phyloP scores from a whole-genome alignment of 2,113 vertebrate species.

The Xenopus tropicalis region DNA sequence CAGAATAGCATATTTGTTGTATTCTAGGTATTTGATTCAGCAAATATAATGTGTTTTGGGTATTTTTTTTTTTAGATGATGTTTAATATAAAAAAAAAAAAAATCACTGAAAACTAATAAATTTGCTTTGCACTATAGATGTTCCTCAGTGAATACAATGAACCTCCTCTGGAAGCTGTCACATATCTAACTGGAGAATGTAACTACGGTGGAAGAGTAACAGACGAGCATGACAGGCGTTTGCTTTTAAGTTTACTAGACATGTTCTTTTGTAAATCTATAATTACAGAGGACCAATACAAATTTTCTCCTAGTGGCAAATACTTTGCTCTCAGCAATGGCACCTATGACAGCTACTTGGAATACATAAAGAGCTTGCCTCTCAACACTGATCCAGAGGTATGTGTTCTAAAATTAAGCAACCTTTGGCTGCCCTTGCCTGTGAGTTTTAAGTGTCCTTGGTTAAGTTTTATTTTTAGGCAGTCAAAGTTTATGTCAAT shows the following conservation, averaged over 20 bases:
- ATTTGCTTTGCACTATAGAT: constrained; percentile 15
- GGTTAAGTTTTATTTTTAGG: constrained; percentile 3
- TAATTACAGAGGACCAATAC: constrained; percentile 51
- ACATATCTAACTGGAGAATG: constrained; percentile 47
- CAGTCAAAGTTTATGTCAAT: neutral
- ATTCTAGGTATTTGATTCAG: too few relatives aligned
- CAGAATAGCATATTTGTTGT: too few relatives aligned
- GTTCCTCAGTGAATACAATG: constrained; percentile 48
- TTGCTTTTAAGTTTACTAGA: constrained; percentile 50
- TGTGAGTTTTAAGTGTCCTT: neutral
- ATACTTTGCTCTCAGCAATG: constrained; percentile 46
- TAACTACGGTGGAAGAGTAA: constrained; percentile 46
- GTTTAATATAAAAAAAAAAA: too few relatives aligned
- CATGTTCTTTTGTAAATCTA: constrained; percentile 46
- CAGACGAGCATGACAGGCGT: constrained; percentile 48
- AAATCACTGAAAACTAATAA: neutral
- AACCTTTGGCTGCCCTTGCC: neutral
- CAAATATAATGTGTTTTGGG: too few relatives aligned
- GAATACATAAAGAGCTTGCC: constrained; percentile 52
- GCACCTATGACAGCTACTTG: constrained; percentile 50
- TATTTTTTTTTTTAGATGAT: too few relatives aligned
- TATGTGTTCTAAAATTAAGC: constrained; percentile 47
- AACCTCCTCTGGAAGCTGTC: constrained; percentile 49
- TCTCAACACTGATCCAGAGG: constrained; percentile 53
- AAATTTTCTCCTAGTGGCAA: constrained; percentile 51